Conservation (phyloP, 2,888 invertebrate species). For the Drosophila algonquin region DNA sequence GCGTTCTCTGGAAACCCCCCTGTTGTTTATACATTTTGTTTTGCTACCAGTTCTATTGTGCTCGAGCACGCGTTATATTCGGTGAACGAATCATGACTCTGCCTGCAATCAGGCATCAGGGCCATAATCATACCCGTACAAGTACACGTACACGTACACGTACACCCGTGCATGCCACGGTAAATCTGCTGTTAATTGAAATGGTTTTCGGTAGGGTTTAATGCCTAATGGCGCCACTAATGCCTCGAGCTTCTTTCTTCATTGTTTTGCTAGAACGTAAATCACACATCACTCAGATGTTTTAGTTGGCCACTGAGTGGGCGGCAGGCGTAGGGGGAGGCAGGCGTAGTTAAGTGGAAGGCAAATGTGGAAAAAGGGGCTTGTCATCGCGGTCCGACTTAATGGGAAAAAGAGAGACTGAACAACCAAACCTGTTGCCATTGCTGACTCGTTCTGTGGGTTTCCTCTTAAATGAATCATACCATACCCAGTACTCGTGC, state of each 20-base stretch:
- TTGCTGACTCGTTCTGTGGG: not conserved
- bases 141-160: no score
- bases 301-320: conserved; percentile 26
- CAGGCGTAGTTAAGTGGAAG: not conserved
- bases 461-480: not conserved
- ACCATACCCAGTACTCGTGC: not conserved
- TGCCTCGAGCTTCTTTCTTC: not conserved
- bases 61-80: conserved; percentile 21
- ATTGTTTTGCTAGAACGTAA: conserved; percentile 19
- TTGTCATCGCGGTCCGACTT: conserved; percentile 26
- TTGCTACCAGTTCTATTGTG: not conserved
- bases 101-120: not conserved
- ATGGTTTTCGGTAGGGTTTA: conserved; percentile 1
- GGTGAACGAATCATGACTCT: not conserved
- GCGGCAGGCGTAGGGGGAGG: no score
- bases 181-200: not conserved
- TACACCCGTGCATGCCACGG: not conserved
- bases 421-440: not conserved
- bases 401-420: not conserved
- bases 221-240: conserved; percentile 3
- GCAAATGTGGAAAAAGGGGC: conserved; percentile 31
- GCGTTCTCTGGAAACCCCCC: not conserved
- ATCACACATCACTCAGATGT: conserved; percentile 20
- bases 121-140: no score
- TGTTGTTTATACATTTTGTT: conserved; percentile 11